Conservation (phyloP, 2,113 vertebrate genomes). For the Macrotus californicus region DNA sequence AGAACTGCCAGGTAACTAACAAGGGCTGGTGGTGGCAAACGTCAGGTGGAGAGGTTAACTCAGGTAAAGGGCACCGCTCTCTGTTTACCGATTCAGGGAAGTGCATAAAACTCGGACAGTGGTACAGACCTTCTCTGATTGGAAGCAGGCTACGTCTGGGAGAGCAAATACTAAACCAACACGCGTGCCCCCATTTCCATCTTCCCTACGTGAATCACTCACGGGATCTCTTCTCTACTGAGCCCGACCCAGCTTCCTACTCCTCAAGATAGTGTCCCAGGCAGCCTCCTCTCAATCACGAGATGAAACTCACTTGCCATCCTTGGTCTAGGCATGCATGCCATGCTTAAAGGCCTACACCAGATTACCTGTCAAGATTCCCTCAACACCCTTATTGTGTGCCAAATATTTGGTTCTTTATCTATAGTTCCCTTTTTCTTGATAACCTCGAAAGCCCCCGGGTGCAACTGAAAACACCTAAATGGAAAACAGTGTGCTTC, state of each 20-base stretch:
- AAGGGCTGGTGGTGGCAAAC: neutral
- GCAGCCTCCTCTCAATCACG: neutral
- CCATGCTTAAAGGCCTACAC: neutral
- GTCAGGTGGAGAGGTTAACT: too few species aligned
- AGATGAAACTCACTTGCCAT: neutral
- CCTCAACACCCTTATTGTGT: neutral
- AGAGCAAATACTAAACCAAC: neutral
- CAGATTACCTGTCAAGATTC: neutral
- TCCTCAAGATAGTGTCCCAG: neutral
- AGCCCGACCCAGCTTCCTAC: neutral
- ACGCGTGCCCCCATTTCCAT: neutral
- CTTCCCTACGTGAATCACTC: neutral
- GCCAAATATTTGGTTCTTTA: neutral
- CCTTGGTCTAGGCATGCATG: rapidly evolving
- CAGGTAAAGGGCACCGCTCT: neutral
- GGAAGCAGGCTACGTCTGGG: neutral
- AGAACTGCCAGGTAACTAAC: neutral
- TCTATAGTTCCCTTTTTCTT: neutral
- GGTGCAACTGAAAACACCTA: neutral
- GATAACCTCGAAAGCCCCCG: neutral
- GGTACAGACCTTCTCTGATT: neutral
- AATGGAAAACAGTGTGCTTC: neutral
- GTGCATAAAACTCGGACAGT: neutral
- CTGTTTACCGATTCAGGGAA: neutral
- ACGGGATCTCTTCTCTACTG: neutral